Evolutionary conservation across 35 echinoderm and acorn worm species (phyloP).

Genomic region (Lytechinus variegatus): DNA sequence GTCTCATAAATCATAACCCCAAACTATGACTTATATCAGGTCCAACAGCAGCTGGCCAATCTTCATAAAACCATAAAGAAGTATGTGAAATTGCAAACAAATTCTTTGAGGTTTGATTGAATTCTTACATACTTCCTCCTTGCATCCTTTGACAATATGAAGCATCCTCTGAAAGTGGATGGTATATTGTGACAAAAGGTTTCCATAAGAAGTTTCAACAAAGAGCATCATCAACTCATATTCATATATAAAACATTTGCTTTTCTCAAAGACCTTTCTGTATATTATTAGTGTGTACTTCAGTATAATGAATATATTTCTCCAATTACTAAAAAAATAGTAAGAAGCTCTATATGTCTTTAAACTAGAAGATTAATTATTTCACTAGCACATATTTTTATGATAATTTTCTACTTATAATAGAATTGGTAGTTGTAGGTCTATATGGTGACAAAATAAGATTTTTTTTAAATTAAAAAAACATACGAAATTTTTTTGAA

Average conservation of each 20-base stretch:
- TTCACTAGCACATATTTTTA: too few relatives aligned
- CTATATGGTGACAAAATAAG: too few relatives aligned
- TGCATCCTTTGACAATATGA: neutral
- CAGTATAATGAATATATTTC: too few relatives aligned
- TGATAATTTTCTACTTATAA: too few relatives aligned
- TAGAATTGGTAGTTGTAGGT: too few relatives aligned
- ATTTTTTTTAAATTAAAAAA: too few relatives aligned
- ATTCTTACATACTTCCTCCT: conserved; percentile 10
- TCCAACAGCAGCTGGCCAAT: conserved; percentile 23
- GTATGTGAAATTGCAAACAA: conserved; percentile 12
- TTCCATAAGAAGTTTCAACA: neutral
- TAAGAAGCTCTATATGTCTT: too few relatives aligned
- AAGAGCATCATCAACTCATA: neutral
- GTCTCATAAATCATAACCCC: conserved; percentile 9
- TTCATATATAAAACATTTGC: neutral
- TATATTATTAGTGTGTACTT: neutral
- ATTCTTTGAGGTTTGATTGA: conserved; percentile 4
- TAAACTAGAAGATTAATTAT: too few relatives aligned
- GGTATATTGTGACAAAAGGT: neutral
- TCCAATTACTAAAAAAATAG: too few relatives aligned
- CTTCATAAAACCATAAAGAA: conserved; percentile 34
- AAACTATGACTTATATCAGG: conserved; percentile 14
- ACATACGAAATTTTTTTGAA: too few relatives aligned
- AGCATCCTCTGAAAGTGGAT: neutral
- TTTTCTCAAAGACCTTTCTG: neutral